Percentiles rank a stretch among this genome's conserved stretches.
Conservation (phyloP, 2,888 invertebrate species). For the Drosophila sordidapex region DNA sequence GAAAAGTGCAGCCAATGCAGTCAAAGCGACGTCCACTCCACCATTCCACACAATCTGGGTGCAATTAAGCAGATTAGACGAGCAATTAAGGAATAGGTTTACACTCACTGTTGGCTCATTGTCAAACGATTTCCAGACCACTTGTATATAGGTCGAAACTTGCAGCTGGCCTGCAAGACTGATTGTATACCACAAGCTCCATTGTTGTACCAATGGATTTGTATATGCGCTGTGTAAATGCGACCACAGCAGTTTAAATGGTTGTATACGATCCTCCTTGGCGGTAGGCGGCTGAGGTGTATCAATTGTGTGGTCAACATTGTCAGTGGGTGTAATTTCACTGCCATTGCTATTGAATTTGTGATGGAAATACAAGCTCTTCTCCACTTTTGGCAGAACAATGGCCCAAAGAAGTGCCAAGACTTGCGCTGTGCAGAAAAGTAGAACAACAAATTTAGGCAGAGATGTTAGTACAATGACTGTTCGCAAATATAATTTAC, state of each 20-base stretch:
- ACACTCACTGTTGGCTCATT: slow-evolving; percentile 78
- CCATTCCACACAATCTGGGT: slow-evolving; percentile 87
- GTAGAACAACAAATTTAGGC: not conserved
- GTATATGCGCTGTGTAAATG: slow-evolving; percentile 88
- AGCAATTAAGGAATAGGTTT: not conserved
- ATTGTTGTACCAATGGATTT: slow-evolving; percentile 88
- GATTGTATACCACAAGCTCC: slow-evolving; percentile 92
- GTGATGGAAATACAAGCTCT: slow-evolving; percentile 88
- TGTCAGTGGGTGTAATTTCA: slow-evolving; percentile 14
- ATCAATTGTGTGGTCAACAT: not conserved
- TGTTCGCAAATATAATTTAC: not conserved
- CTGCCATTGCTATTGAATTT: slow-evolving; percentile 6
- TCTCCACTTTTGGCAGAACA: slow-evolving; percentile 87
- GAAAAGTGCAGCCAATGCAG: slow-evolving; percentile 88
- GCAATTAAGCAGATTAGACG: not conserved
- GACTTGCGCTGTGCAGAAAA: slow-evolving; percentile 86
- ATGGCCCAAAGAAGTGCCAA: slow-evolving; percentile 88
- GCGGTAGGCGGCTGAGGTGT: not conserved
- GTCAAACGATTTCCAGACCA: slow-evolving; percentile 88
- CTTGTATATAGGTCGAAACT: slow-evolving; percentile 89
- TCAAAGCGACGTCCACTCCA: slow-evolving; percentile 91
- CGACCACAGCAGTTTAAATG: slow-evolving; percentile 85
- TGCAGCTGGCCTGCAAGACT: slow-evolving; percentile 90
- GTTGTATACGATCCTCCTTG: slow-evolving; percentile 8
- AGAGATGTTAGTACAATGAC: not conserved